Evolutionary conservation across 2,888 invertebrate genomes (phyloP).

Genomic region (Lochmaea capreae): DNA sequence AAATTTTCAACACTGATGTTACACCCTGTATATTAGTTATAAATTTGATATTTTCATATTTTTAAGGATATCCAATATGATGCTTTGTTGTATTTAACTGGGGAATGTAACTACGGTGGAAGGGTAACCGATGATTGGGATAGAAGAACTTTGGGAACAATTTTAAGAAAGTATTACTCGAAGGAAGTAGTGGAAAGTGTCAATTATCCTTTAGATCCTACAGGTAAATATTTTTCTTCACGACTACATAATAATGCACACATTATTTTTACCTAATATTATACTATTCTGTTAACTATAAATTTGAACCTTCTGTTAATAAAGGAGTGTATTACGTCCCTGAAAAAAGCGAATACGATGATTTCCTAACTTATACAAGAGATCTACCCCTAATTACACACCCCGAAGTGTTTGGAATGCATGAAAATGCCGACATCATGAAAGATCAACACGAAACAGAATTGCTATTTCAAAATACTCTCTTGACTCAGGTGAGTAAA

Average conservation of each 20-base stretch:
- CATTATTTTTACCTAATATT: no score
- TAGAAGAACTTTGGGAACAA: slow-evolving; percentile 84
- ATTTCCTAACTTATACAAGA: slow-evolving; percentile 75
- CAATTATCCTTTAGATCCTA: slow-evolving; percentile 76
- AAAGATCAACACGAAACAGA: slow-evolving; percentile 91
- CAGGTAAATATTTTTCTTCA: slow-evolving; percentile 62
- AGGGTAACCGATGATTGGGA: slow-evolving; percentile 97
- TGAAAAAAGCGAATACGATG: slow-evolving; percentile 76
- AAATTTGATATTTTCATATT: slow-evolving; percentile 15
- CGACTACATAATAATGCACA: no score
- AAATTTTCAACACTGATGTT: no score
- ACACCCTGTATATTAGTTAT: no score
- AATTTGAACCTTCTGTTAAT: slow-evolving; percentile 31
- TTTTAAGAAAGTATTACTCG: slow-evolving; percentile 84
- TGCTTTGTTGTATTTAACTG: slow-evolving; percentile 89
- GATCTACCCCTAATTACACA: slow-evolving; percentile 81
- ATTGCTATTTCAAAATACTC: slow-evolving; percentile 77
- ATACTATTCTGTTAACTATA: background rate
- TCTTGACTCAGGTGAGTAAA: slow-evolving; percentile 79
- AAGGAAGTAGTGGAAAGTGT: slow-evolving; percentile 73
- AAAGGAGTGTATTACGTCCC: slow-evolving; percentile 80
- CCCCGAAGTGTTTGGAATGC: slow-evolving; percentile 92
- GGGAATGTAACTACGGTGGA: slow-evolving; percentile 97
- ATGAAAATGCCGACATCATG: slow-evolving; percentile 92
- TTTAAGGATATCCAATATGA: slow-evolving; percentile 82